Conservation (phyloP, 1,140 invertebrate genomes). For the Zophobas atratus region DNA sequence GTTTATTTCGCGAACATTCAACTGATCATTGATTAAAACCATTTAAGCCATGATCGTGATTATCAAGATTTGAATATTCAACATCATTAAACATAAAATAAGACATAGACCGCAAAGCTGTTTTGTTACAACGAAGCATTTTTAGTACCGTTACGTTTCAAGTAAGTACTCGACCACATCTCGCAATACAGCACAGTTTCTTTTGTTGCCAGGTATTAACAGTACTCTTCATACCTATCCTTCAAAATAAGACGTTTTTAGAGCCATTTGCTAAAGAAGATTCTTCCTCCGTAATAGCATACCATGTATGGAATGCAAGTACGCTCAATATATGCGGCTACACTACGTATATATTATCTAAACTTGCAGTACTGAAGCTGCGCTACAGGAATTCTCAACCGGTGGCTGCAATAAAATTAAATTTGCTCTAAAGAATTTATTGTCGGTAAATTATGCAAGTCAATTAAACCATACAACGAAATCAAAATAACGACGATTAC, state of each 20-base stretch:
- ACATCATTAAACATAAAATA: constrained; percentile 35
- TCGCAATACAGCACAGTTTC: constrained; percentile 28
- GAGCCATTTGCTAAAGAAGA: constrained; percentile 30
- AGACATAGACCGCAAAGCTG: constrained; percentile 17
- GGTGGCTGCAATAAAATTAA: constrained; percentile 32
- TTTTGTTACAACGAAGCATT: constrained; percentile 19
- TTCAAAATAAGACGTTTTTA: constrained; percentile 38
- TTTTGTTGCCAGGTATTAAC: constrained; percentile 23
- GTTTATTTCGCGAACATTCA: neutral
- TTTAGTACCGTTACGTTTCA: constrained; percentile 43
- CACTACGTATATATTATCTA: constrained; percentile 20
- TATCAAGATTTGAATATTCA: constrained; percentile 25
- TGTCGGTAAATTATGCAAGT: constrained; percentile 6
- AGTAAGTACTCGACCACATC: constrained; percentile 38
- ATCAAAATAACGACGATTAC: neutral
- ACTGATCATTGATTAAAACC: neutral
- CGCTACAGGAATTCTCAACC: constrained; percentile 7
- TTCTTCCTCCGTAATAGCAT: constrained; percentile 20
- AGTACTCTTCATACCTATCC: constrained; percentile 19
- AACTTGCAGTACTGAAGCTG: constrained; percentile 14
- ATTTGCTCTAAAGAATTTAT: constrained; percentile 23
- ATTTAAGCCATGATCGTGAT: constrained; percentile 22
- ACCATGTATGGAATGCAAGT: constrained; percentile 25
- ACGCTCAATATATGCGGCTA: constrained; percentile 11
- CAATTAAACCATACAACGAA: constrained; percentile 21